Percentiles rank a stretch among this genome's conserved stretches.
Evolutionary conservation across 2,888 invertebrate species (phyloP).

Genomic region (Drosophila imparisetae): DNA sequence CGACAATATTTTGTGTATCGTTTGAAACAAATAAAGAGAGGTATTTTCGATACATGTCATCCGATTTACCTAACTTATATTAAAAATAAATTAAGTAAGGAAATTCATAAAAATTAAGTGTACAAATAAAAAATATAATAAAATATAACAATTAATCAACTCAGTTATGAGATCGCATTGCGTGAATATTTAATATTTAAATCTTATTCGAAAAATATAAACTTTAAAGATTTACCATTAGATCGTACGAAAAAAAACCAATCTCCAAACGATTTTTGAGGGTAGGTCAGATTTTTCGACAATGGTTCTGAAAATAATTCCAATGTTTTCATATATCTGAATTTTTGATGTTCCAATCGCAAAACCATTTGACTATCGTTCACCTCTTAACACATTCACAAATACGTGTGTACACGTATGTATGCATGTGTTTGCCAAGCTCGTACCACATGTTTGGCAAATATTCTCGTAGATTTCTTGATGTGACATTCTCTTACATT

Average conservation of each 20-base stretch:
- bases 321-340: not conserved
- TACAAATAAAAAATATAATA: not conserved
- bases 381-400: not conserved
- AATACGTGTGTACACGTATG: not conserved
- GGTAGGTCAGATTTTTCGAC: no score
- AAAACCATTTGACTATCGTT: constrained; percentile 3
- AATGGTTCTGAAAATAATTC: not conserved
- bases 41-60: not conserved
- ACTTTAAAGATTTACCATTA: not conserved
- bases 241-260: no score
- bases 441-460: constrained; percentile 18
- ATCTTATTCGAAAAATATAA: not conserved
- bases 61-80: not conserved
- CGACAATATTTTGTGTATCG: not conserved
- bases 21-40: not conserved
- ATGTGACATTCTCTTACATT: constrained; percentile 3
- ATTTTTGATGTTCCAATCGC: not conserved
- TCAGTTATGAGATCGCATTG: not conserved
- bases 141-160: not conserved
- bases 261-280: not conserved
- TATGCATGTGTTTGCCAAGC: not conserved
- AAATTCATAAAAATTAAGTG: not conserved
- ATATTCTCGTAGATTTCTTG: constrained; percentile 9
- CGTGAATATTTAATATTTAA: not conserved
- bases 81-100: not conserved